phyloP scores from a whole-genome alignment of 2,113 vertebrate species.

The Silurus meridionalis region DNA sequence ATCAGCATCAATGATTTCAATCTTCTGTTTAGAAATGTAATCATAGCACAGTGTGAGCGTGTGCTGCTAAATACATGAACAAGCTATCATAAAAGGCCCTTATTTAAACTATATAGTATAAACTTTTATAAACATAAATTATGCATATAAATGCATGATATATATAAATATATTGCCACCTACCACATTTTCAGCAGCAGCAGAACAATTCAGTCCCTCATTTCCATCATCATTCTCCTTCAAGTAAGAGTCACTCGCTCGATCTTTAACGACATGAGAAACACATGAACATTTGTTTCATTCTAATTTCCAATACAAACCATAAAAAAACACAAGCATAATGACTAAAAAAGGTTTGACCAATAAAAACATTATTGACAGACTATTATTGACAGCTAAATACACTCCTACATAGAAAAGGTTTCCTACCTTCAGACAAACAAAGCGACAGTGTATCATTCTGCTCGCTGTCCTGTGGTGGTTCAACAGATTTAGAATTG shows the following conservation, averaged over 20 bases:
- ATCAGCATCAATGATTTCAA: constrained; percentile 87
- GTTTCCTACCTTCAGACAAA: constrained; percentile 84
- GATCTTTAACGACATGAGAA: constrained; percentile 75
- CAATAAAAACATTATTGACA: neutral
- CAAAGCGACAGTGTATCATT: constrained; percentile 86
- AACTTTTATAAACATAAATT: neutral
- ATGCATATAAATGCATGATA: no score
- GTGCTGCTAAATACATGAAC: neutral
- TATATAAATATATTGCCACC: neutral
- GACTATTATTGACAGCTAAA: neutral
- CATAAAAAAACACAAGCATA: neutral
- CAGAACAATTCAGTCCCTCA: constrained; percentile 66
- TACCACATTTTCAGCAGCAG: constrained; percentile 7
- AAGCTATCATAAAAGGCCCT: neutral
- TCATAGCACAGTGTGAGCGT: neutral
- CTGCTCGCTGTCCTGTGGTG: constrained; percentile 83
- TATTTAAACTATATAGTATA: no score
- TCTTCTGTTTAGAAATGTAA: constrained; percentile 79
- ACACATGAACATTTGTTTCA: neutral
- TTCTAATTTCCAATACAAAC: neutral
- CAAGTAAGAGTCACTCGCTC: constrained; percentile 78
- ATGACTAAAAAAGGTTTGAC: neutral
- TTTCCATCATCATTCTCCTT: constrained; percentile 72
- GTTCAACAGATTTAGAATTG: constrained; percentile 72
- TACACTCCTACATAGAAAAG: neutral